phyloP scores from a whole-genome alignment of 2,888 invertebrate species.

The Leuctra nigra region DNA sequence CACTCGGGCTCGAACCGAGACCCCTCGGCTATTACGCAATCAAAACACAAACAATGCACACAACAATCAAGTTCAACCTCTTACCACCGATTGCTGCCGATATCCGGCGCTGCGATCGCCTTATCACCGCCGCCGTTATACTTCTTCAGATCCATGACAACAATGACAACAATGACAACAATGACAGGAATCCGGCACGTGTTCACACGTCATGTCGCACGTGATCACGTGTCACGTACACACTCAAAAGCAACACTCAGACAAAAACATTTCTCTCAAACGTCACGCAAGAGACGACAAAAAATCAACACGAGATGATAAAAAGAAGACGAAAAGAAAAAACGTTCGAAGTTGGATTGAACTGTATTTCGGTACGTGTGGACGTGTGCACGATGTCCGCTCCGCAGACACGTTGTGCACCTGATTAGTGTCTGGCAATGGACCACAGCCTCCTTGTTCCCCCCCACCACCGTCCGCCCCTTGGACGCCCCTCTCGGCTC shows the following conservation, averaged over 20 bases:
- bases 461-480: not conserved
- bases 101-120: too few relatives aligned
- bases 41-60: not conserved
- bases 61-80: not conserved
- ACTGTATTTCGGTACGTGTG: not conserved
- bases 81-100: slow-evolving; percentile 17
- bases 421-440: not conserved
- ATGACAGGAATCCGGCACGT: slow-evolving; percentile 7
- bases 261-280: too few relatives aligned
- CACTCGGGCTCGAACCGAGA: not conserved
- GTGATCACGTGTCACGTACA: not conserved
- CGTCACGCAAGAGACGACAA: too few relatives aligned
- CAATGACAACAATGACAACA: not conserved
- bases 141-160: slow-evolving; percentile 23
- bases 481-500: not conserved
- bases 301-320: too few relatives aligned
- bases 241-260: not conserved
- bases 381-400: not conserved
- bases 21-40: not conserved
- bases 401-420: not conserved
- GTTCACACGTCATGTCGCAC: not conserved
- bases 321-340: too few relatives aligned
- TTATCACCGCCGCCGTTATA: slow-evolving; percentile 13
- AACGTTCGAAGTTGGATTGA: too few relatives aligned
- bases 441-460: not conserved